Percentiles rank a stretch among this genome's conserved stretches.
phyloP scores from a whole-genome alignment of 2,888 invertebrate genomes.

The Neocrepidodera transversa region DNA sequence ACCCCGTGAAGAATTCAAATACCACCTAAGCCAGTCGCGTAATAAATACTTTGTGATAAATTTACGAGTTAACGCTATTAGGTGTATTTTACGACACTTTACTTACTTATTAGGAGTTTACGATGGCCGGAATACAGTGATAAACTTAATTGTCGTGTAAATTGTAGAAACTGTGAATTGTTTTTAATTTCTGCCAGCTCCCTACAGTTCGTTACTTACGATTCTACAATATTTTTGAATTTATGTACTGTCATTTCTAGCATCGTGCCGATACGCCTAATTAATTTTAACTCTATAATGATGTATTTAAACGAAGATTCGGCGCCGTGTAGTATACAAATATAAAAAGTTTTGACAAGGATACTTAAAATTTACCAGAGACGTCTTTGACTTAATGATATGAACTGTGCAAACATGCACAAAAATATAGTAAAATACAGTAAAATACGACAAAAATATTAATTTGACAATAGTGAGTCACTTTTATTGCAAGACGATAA shows the following conservation, averaged over 20 bases:
- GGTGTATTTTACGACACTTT: constrained; percentile 17
- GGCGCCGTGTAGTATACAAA: too few relatives aligned
- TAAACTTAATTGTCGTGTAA: constrained; percentile 27
- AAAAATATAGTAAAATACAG: too few relatives aligned
- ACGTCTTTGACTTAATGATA: too few relatives aligned
- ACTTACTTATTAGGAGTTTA: constrained; percentile 20
- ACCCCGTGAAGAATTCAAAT: background rate
- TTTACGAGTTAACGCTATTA: constrained; percentile 14
- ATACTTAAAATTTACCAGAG: too few relatives aligned
- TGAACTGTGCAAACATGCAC: too few relatives aligned
- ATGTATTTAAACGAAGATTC: too few relatives aligned
- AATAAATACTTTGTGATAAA: constrained; percentile 17
- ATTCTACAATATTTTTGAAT: constrained; percentile 6
- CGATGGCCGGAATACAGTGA: constrained; percentile 23
- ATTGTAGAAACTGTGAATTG: constrained; percentile 18
- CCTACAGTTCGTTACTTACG: constrained; percentile 24
- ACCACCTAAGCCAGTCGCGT: background rate
- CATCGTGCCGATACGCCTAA: background rate
- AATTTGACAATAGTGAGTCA: too few relatives aligned
- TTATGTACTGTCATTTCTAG: constrained; percentile 8
- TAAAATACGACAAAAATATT: too few relatives aligned
- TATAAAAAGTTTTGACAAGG: too few relatives aligned
- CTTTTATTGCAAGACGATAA: too few relatives aligned
- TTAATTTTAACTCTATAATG: too few relatives aligned
- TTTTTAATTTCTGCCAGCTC: constrained; percentile 29